Percentiles rank a stretch among this genome's conserved stretches.
Conservation (phyloP, 1,140 invertebrate species). For the Drosophila subobscura region DNA sequence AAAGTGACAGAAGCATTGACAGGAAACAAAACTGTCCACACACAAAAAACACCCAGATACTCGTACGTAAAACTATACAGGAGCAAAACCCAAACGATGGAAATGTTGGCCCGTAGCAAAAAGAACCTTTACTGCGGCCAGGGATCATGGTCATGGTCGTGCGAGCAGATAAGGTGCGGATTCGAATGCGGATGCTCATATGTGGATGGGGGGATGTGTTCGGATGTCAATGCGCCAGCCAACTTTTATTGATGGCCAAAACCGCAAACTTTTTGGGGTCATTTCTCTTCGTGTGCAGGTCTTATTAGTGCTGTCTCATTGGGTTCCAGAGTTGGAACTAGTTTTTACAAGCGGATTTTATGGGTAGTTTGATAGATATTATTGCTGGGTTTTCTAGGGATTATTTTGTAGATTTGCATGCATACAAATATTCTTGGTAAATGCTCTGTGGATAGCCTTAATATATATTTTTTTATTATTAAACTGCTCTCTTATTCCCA, state of each 20-base stretch:
- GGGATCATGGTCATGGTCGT: constrained; percentile 56
- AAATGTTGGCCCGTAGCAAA: constrained; percentile 13
- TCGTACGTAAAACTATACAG: constrained; percentile 10
- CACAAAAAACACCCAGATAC: constrained; percentile 5
- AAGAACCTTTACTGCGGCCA: constrained; percentile 42
- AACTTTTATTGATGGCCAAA: constrained; percentile 67
- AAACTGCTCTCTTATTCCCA: no score
- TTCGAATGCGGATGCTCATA: constrained; percentile 8
- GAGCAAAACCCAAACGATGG: constrained; percentile 17
- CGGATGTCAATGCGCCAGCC: constrained; percentile 10
- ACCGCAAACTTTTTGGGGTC: constrained; percentile 49
- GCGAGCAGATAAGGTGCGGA: constrained; percentile 54
- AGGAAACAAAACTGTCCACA: constrained; percentile 56
- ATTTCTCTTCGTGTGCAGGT: constrained; percentile 4
- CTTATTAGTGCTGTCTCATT: no score
- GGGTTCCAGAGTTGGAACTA: constrained; percentile 12
- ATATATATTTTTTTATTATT: no score
- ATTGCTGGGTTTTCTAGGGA: no score
- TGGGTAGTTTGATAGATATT: no score
- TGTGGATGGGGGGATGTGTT: constrained; percentile 3
- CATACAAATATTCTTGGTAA: no score
- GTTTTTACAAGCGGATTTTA: neutral
- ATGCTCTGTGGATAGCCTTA: no score
- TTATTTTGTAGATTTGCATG: no score
- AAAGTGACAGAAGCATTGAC: constrained; percentile 62